A percentile compares a stretch with the other conserved stretches of the same genome.
Conservation (phyloP, 23 tunicate species). For the Styela plicata region DNA sequence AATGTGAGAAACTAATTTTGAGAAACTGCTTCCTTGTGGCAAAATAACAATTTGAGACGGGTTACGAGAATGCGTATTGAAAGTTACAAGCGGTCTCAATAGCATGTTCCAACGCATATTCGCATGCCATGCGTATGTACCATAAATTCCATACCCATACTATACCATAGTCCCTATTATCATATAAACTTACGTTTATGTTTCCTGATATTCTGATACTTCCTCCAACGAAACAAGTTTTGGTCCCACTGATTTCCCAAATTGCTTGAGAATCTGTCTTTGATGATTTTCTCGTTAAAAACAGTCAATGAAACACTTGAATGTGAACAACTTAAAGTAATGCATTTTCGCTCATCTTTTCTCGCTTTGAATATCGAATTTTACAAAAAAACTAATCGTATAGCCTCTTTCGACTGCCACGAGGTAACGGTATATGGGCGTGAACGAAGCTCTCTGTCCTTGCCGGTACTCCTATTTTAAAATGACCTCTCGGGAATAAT, state of each 20-base stretch:
- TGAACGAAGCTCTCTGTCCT: too few species aligned
- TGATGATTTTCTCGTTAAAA: constrained; percentile 25
- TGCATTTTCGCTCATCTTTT: constrained; percentile 39
- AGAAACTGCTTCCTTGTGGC: too few species aligned
- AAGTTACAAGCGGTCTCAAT: too few species aligned
- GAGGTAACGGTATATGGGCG: too few species aligned
- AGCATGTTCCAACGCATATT: too few species aligned
- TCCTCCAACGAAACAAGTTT: not conserved
- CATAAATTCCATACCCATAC: too few species aligned
- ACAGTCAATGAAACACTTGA: constrained; percentile 91
- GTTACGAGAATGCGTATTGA: too few species aligned
- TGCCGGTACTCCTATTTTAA: not conserved
- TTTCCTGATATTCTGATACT: not conserved
- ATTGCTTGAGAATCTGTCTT: not conserved
- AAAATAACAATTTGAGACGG: too few species aligned
- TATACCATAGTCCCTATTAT: too few species aligned
- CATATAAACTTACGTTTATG: not conserved
- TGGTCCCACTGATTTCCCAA: not conserved
- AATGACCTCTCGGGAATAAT: not conserved
- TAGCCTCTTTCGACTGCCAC: not conserved
- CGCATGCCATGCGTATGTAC: too few species aligned
- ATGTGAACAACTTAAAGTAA: constrained; percentile 67
- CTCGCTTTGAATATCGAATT: not conserved
- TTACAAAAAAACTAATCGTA: not conserved
- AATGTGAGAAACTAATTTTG: too few species aligned